A percentile compares a stretch with the other conserved stretches of the same genome.
These are phyloP conservation scores for Poeciliopsis gracilis DNA, from an alignment of 2,797 vertebrate species.

Conservation along the genomic window DNA sequence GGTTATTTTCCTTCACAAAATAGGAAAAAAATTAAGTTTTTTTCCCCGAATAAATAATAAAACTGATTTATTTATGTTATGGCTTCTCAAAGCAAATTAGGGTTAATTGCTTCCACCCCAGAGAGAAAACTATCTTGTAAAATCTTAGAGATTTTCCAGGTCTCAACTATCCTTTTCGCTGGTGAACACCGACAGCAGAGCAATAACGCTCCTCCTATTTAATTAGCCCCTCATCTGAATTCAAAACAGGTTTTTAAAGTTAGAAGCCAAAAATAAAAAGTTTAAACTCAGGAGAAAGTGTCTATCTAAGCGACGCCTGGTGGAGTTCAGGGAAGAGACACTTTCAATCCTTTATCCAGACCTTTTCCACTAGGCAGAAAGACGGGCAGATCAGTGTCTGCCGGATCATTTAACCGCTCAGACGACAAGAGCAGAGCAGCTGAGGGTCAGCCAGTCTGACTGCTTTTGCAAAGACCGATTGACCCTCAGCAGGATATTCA, in stretches of 20 bases:
- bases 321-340: slow-evolving; percentile 22
- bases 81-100: not conserved
- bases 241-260: not conserved
- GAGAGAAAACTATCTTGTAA: not conserved
- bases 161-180: not conserved
- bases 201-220: not conserved
- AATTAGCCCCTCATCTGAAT: not conserved
- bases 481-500: slow-evolving; percentile 17
- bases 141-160: not conserved
- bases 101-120: not conserved
- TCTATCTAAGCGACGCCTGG: slow-evolving; percentile 31
- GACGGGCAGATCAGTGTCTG: slow-evolving; percentile 55
- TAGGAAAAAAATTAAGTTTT: slow-evolving; percentile 22
- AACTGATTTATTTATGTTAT: not conserved
- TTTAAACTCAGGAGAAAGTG: slow-evolving; percentile 23
- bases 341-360: slow-evolving; percentile 66
- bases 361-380: slow-evolving; percentile 57
- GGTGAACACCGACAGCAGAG: not conserved
- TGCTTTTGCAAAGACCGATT: slow-evolving; percentile 15
- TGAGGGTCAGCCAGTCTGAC: slow-evolving; percentile 17
- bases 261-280: not conserved
- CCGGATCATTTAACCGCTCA: slow-evolving; percentile 52
- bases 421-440: slow-evolving; percentile 31
- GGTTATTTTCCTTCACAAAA: slow-evolving; percentile 27
- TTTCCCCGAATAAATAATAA: slow-evolving; percentile 24